These are phyloP conservation scores for Trachelus iudaicus DNA, from an alignment of 2,888 invertebrate species.

Conservation along the genomic window DNA sequence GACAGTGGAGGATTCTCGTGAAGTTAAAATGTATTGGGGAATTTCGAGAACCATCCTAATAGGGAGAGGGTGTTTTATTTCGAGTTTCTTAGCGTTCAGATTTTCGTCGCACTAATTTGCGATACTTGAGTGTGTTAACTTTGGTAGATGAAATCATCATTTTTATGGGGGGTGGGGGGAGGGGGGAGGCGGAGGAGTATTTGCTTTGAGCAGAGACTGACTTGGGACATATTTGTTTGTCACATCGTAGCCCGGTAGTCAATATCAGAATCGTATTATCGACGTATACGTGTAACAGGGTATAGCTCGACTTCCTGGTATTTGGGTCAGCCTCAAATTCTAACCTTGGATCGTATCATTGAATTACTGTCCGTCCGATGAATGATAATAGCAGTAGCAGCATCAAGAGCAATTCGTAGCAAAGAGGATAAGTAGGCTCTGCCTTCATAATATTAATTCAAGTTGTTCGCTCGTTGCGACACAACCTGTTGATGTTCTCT, in stretches of 20 bases:
- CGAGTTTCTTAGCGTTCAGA: no score
- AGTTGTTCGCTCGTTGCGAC: constrained; percentile 16
- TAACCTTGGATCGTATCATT: background rate
- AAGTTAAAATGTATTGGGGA: no score
- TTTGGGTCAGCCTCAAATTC: background rate
- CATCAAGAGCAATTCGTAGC: background rate
- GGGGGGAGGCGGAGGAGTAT: no score
- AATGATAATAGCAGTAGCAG: background rate
- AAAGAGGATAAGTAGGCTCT: background rate
- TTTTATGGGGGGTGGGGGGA: fast-evolving
- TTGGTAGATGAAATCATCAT: no score
- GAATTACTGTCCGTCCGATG: background rate
- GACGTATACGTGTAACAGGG: background rate
- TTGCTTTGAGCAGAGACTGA: no score
- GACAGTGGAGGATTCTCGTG: no score
- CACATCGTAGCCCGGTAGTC: background rate
- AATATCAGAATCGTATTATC: background rate
- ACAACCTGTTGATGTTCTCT: constrained; percentile 49
- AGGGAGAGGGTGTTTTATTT: no score
- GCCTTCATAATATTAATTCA: background rate
- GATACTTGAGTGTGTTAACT: no score
- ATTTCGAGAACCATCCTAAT: no score
- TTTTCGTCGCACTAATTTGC: no score
- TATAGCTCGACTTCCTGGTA: background rate
- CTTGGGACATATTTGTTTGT: background rate